Evolutionary conservation across 2,888 invertebrate genomes (phyloP).

Genomic region (Drepanosiphum platanoidis): DNA sequence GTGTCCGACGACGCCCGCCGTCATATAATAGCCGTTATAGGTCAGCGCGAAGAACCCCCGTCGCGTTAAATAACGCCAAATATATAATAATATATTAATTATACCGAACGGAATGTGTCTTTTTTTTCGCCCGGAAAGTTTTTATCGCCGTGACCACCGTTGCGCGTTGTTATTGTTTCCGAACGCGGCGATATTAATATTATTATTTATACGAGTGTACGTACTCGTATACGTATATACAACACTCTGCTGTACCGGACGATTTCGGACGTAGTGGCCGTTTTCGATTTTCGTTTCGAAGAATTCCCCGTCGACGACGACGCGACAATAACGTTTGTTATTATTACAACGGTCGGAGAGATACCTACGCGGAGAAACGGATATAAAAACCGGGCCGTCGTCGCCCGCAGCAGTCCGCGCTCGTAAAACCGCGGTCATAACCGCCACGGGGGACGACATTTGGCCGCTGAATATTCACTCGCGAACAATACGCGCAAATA

Average conservation of each 20-base stretch:
- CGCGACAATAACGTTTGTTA: too few species aligned
- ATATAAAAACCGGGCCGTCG: too few species aligned
- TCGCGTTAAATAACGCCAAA: neutral
- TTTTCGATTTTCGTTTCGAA: neutral
- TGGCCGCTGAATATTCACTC: slow-evolving; percentile 7
- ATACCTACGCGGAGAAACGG: too few species aligned
- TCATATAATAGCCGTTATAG: slow-evolving; percentile 30
- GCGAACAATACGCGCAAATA: neutral
- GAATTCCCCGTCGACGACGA: neutral
- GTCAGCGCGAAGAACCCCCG: slow-evolving; percentile 29
- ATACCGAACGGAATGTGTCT: too few species aligned
- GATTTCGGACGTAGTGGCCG: neutral
- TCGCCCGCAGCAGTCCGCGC: neutral
- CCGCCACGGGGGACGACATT: neutral
- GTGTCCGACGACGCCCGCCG: neutral
- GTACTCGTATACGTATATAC: neutral
- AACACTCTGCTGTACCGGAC: neutral
- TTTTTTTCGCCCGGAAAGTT: neutral
- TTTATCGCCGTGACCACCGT: neutral
- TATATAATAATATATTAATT: slow-evolving; percentile 21
- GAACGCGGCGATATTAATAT: neutral
- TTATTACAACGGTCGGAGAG: too few species aligned
- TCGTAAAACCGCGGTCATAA: neutral
- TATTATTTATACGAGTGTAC: neutral
- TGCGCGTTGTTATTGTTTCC: neutral